A percentile compares a stretch with the other conserved stretches of the same genome.
These are phyloP conservation scores for Branchinecta sandiegonensis DNA, from an alignment of 2,888 invertebrate species.

Conservation along the genomic window DNA sequence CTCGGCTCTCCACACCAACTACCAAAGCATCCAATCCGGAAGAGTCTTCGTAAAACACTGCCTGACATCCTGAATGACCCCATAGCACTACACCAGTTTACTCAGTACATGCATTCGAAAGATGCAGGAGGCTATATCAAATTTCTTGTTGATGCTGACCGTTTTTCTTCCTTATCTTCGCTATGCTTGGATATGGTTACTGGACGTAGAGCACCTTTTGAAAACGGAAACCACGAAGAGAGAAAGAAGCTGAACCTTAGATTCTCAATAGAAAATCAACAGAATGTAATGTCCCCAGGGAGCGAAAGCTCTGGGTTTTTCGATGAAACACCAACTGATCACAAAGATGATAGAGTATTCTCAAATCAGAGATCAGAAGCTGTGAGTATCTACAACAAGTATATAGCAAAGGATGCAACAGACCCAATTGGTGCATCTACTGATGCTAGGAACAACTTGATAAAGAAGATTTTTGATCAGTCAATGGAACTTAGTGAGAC, in stretches of 20 bases:
- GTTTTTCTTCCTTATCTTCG: background rate
- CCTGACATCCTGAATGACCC: constrained; percentile 2
- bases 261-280: background rate
- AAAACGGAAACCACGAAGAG: background rate
- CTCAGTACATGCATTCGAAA: background rate
- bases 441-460: constrained; percentile 1
- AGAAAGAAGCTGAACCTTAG: no score
- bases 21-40: no score
- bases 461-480: constrained; percentile 4
- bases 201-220: background rate
- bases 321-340: background rate
- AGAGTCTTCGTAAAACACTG: background rate
- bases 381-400: background rate
- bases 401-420: constrained; percentile 3
- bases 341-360: background rate
- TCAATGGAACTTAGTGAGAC: background rate
- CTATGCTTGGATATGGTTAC: constrained; percentile 4
- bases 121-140: constrained; percentile 10
- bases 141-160: background rate
- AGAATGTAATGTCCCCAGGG: background rate
- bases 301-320: constrained; percentile 5
- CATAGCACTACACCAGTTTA: background rate
- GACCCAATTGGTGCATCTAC: constrained; percentile 7
- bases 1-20: no score
- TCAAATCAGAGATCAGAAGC: constrained; percentile 12